A percentile compares a stretch with the other conserved stretches of the same genome.
These are phyloP conservation scores for Tragelaphus buxtoni DNA, from an alignment of 2,113 vertebrate genomes.

Conservation along the genomic window DNA sequence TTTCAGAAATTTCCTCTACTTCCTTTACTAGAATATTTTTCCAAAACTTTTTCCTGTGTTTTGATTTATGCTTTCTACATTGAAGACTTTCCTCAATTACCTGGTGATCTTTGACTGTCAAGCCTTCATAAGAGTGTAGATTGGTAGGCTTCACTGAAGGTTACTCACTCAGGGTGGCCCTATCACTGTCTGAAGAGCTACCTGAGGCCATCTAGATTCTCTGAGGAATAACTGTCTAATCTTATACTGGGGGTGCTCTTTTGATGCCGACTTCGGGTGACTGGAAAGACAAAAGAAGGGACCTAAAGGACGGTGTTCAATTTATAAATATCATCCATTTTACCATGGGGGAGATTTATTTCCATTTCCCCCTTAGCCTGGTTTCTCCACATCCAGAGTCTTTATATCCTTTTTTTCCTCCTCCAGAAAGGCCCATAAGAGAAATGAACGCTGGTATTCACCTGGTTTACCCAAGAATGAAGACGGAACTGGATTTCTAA, in stretches of 20 bases:
- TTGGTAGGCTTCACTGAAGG: neutral
- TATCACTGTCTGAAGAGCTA: neutral
- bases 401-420: neutral
- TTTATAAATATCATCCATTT: neutral
- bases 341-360: neutral
- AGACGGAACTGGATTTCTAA: neutral
- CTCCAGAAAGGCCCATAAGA: neutral
- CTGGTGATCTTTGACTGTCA: neutral
- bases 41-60: neutral
- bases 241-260: neutral
- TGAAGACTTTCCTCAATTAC: neutral
- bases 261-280: neutral
- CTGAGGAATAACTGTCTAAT: neutral
- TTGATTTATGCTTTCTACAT: neutral
- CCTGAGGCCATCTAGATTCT: neutral
- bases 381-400: neutral
- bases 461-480: neutral
- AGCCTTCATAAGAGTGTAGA: neutral
- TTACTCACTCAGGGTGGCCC: neutral
- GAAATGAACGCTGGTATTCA: neutral
- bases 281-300: neutral
- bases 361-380: neutral
- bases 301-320: neutral
- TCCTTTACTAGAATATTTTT: neutral
- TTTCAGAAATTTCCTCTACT: neutral